These are phyloP conservation scores for Blennius ocellaris DNA, from an alignment of 2,113 vertebrate species.

Conservation along the genomic window DNA sequence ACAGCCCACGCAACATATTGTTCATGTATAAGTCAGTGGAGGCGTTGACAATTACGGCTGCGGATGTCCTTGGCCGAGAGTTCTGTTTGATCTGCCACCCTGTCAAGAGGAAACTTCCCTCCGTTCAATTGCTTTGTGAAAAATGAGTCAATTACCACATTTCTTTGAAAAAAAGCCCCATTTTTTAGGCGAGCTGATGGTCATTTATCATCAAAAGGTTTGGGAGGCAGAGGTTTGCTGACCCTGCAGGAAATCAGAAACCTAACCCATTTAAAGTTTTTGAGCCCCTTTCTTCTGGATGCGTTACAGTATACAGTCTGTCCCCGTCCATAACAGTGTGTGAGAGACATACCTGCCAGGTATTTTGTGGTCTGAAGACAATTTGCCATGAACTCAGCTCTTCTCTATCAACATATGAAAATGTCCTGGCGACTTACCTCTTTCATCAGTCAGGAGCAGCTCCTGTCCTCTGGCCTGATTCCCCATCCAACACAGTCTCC, in stretches of 20 bases:
- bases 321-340: neutral
- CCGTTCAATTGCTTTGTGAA: slow-evolving; percentile 63
- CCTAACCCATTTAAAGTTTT: slow-evolving; percentile 67
- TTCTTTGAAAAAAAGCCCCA: slow-evolving; percentile 57
- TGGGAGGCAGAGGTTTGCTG: slow-evolving; percentile 65
- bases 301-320: slow-evolving; percentile 4
- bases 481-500: neutral
- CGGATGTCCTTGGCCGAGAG: slow-evolving; percentile 50
- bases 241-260: slow-evolving; percentile 73
- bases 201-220: slow-evolving; percentile 77
- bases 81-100: slow-evolving; percentile 48
- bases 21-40: slow-evolving; percentile 43
- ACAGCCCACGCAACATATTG: slow-evolving; percentile 42
- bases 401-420: slow-evolving; percentile 57
- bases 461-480: slow-evolving; percentile 4
- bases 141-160: slow-evolving; percentile 75
- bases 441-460: slow-evolving; percentile 50
- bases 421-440: slow-evolving; percentile 52
- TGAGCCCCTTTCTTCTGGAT: slow-evolving; percentile 11
- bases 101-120: slow-evolving; percentile 43
- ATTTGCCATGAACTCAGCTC: slow-evolving; percentile 46
- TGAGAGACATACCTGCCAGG: slow-evolving; percentile 31
- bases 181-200: slow-evolving; percentile 59
- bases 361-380: slow-evolving; percentile 26
- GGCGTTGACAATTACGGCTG: slow-evolving; percentile 26